Base-by-base conservation (phyloP, 2,113 vertebrate species). In the Salvelinus fontinalis region DNA sequence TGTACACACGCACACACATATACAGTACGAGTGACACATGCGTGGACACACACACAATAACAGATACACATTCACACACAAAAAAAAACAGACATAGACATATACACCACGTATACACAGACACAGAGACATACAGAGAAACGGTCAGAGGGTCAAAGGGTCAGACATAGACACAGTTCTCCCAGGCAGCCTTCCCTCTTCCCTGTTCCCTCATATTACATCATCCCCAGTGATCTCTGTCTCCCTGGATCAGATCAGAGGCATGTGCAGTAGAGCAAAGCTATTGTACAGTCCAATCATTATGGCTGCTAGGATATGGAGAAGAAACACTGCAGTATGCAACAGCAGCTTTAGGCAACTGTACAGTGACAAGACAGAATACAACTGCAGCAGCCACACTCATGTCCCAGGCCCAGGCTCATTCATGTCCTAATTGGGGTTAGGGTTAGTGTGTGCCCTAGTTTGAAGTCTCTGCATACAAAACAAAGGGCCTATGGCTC, bases 231-330 rank as follows among this genome's bases (percentile, higher is more conserved):
- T 29, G 24, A 26, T 27, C 12, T 5, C 12, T 4, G 24, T 5
- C 75, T 0, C 27, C 54, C 60, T 69, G 73, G 66, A 71, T 54
- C 3, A 5, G 51, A 18, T 16, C 76, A 26, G 2, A 75, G 73
- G 77, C 79, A 59, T 70, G 85, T 84, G 89, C 85, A 86, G 79
- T 81, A 82, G 78, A 89, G 90, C 86, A 79, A 79, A 80, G 75
- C n/a, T 59, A 67, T 57, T 6, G 57, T 1, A 59, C 73, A 18
- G 22, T 75, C 24, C 24, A 71, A 76, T 62, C 79, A 81, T 75
- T 71, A 79, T 51, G n/a, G 18, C 67, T 48, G 64, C 60, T 26
- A n/a, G 62, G 62, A 64, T 20, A 68, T 14, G 31, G 18, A 31
- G 67, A 44, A 68, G 67, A 68, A 31, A 34, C 4, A 68, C 31